Conservation (phyloP, 2,113 vertebrate species). For the Buteo buteo region DNA sequence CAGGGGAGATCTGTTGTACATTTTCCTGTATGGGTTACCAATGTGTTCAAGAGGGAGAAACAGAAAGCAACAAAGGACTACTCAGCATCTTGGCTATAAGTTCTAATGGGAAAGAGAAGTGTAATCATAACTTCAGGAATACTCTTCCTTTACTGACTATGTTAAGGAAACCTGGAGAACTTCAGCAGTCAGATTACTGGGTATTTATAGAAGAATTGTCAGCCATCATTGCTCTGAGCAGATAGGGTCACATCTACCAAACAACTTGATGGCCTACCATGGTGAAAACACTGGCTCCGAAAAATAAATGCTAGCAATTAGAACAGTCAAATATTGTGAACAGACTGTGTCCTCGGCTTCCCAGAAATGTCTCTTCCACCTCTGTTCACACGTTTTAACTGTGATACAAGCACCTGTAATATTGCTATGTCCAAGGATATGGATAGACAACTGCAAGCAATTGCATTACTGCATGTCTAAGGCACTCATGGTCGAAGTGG, state of each 20-base stretch:
- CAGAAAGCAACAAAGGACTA: not conserved
- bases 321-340: not conserved
- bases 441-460: too few relatives aligned
- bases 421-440: not conserved
- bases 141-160: not conserved
- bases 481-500: not conserved
- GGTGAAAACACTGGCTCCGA: not conserved
- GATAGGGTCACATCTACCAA: not conserved
- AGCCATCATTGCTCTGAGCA: not conserved
- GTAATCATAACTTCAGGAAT: not conserved
- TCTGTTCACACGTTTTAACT: not conserved
- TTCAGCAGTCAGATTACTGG: not conserved
- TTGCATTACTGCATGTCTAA: rapidly evolving
- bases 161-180: not conserved
- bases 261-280: not conserved
- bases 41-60: not conserved
- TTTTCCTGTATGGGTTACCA: not conserved
- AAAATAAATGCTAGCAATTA: not conserved
- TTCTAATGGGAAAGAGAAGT: not conserved
- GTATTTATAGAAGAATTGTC: not conserved
- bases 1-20: not conserved
- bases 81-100: not conserved
- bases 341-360: not conserved
- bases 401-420: not conserved
- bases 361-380: not conserved